Evolutionary conservation across 2,797 vertebrate species (phyloP).

Genomic region (Malurus leucopterus): DNA sequence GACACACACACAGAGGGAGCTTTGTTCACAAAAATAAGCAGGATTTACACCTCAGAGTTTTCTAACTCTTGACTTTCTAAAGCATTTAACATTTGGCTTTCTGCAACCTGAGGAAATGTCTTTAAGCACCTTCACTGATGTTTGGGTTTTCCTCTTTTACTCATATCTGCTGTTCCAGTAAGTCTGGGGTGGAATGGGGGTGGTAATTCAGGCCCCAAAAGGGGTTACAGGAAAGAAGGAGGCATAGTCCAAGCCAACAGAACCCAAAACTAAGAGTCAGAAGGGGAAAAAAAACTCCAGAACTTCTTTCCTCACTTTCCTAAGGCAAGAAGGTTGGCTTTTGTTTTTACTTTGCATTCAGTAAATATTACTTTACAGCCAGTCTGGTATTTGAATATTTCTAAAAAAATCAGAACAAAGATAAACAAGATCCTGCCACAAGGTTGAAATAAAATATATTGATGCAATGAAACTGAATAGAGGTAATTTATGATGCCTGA

Average conservation of each 20-base stretch:
- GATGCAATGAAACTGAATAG: not conserved
- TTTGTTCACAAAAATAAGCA: not conserved
- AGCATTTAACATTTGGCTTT: not conserved
- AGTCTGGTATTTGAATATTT: not conserved
- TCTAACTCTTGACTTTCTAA: not conserved
- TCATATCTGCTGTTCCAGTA: fast-evolving
- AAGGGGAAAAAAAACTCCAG: not conserved
- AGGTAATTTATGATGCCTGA: not conserved
- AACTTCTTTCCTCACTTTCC: not conserved
- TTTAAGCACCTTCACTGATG: not conserved
- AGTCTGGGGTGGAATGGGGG: not conserved
- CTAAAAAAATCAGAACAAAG: not conserved
- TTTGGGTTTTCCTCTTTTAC: not conserved
- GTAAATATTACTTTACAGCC: not conserved
- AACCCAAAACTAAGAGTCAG: not conserved
- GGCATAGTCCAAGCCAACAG: fast-evolving
- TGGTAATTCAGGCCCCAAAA: fast-evolving
- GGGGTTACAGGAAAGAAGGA: not conserved
- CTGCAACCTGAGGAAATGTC: not conserved
- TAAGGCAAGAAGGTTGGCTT: not conserved
- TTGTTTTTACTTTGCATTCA: not conserved
- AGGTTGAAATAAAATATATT: not conserved
- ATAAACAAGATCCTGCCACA: not conserved
- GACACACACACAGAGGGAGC: not conserved
- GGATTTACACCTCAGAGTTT: not conserved